Evolutionary conservation across 2,797 vertebrate species (phyloP).

Genomic region (Pogonophryne albipinna): DNA sequence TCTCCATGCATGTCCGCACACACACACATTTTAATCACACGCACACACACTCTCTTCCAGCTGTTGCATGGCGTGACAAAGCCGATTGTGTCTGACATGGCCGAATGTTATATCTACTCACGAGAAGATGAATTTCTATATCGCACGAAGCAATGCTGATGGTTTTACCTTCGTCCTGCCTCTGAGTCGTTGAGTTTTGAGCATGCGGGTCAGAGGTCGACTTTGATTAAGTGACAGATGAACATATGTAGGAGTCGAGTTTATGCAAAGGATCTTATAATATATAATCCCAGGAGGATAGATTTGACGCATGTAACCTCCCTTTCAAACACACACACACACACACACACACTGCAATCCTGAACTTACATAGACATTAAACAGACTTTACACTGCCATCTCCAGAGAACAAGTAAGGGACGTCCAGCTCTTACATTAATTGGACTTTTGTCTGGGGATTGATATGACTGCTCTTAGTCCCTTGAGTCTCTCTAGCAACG

Average conservation of each 20-base stretch:
- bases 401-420: too few relatives aligned
- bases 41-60: conserved; percentile 41
- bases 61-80: conserved; percentile 66
- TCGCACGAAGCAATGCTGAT: conserved; percentile 24
- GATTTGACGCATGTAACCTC: too few relatives aligned
- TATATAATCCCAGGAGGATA: too few relatives aligned
- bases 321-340: too few relatives aligned
- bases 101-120: conserved; percentile 38
- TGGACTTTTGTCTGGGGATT: too few relatives aligned
- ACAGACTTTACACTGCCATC: too few relatives aligned
- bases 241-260: neutral
- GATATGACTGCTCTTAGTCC: too few relatives aligned
- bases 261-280: conserved; percentile 1
- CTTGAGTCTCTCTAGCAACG: too few relatives aligned
- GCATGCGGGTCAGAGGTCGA: conserved; percentile 16
- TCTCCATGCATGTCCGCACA: conserved; percentile 35
- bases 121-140: conserved; percentile 50
- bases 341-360: too few relatives aligned
- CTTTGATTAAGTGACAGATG: conserved; percentile 1
- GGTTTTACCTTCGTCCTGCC: conserved; percentile 9
- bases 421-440: too few relatives aligned
- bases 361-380: too few relatives aligned
- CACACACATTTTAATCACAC: too few relatives aligned
- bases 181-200: neutral
- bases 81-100: conserved; percentile 71